Percentiles rank a stretch among this genome's conserved stretches.
phyloP scores from a whole-genome alignment of 2,797 vertebrate genomes.

The Avahi laniger region DNA sequence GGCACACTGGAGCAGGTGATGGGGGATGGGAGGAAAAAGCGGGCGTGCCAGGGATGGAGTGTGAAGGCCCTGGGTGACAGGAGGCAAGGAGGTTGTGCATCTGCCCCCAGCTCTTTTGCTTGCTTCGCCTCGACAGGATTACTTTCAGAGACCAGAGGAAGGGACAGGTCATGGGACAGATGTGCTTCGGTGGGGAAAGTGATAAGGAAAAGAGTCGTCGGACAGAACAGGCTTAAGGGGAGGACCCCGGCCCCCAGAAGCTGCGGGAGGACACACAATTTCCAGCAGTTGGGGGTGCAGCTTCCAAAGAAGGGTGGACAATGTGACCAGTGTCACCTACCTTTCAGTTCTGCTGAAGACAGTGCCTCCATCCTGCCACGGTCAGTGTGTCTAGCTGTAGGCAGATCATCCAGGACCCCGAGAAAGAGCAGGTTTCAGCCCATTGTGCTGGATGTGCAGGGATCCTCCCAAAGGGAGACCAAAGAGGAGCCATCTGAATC shows the following conservation, averaged over 20 bases:
- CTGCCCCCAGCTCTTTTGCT: background rate
- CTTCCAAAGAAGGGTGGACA: background rate
- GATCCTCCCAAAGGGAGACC: background rate
- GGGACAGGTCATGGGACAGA: background rate
- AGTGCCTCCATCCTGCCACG: background rate
- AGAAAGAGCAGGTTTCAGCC: background rate
- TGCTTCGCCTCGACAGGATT: background rate
- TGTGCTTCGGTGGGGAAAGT: background rate
- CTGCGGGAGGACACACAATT: background rate
- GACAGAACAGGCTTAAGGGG: background rate
- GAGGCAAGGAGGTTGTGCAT: background rate
- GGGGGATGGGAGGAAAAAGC: background rate
- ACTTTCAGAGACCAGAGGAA: background rate
- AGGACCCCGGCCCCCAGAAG: background rate
- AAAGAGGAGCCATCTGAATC: background rate
- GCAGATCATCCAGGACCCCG: background rate
- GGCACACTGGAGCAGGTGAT: no score
- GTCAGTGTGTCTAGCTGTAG: background rate
- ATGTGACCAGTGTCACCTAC: background rate
- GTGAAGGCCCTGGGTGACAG: background rate
- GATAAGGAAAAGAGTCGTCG: background rate
- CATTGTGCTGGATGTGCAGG: background rate
- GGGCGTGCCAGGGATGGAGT: background rate
- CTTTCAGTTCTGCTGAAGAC: background rate
- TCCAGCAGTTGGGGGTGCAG: background rate